Conservation (phyloP, 2,113 vertebrate genomes). For the Spizaetus ornatus region DNA sequence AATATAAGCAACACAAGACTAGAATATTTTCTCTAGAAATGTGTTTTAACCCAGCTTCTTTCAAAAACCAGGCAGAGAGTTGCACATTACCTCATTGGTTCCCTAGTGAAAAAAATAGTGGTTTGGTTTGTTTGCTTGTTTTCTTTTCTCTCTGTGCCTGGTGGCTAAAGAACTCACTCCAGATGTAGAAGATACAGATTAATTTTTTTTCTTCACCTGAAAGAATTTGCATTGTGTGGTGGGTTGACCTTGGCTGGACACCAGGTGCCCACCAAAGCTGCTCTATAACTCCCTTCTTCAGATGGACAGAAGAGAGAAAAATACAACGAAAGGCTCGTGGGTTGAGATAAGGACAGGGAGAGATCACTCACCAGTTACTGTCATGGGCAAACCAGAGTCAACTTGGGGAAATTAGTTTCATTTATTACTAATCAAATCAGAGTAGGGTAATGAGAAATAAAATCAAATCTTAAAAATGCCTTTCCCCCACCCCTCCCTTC, state of each 20-base stretch:
- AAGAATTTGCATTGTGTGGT: not conserved
- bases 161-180: not conserved
- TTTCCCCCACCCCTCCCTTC: too few relatives aligned
- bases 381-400: not conserved
- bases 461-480: too few relatives aligned
- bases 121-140: not conserved
- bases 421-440: too few relatives aligned
- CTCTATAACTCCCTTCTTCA: not conserved
- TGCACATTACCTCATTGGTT: not conserved
- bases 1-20: not conserved
- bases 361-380: not conserved
- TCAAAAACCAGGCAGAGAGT: not conserved
- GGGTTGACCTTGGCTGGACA: not conserved
- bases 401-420: too few relatives aligned
- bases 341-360: not conserved
- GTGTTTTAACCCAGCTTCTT: not conserved
- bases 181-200: not conserved
- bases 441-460: too few relatives aligned
- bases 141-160: not conserved
- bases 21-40: not conserved
- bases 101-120: too few relatives aligned
- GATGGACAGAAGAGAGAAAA: too few relatives aligned
- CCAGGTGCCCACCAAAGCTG: not conserved
- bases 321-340: too few relatives aligned
- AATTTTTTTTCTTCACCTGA: not conserved